phyloP scores from a whole-genome alignment of 2,797 vertebrate genomes.

The Tympanoctomys barrerae region DNA sequence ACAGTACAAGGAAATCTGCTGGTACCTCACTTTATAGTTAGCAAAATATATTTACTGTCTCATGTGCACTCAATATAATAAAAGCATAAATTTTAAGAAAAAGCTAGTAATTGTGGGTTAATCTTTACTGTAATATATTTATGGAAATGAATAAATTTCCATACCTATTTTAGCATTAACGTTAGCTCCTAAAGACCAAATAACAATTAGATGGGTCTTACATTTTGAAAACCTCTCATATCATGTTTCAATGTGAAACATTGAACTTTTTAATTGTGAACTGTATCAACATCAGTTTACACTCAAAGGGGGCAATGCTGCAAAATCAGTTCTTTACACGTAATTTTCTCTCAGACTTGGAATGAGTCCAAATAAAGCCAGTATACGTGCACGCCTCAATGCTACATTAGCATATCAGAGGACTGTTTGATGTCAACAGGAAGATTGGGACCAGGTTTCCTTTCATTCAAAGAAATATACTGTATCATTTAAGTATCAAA shows the following conservation, averaged over 20 bases:
- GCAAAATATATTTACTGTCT: not conserved
- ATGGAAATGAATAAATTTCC: conserved; percentile 63
- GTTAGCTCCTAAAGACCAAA: not conserved
- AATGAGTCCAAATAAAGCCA: conserved; percentile 93
- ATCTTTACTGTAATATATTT: not conserved
- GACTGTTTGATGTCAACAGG: conserved; percentile 97
- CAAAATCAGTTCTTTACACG: conserved; percentile 83
- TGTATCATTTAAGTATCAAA: conserved; percentile 91
- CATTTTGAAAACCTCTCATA: conserved; percentile 26
- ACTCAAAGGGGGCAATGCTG: conserved; percentile 81
- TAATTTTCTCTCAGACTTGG: conserved; percentile 90
- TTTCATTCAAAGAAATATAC: conserved; percentile 95
- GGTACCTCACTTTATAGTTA: not conserved
- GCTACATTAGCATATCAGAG: conserved; percentile 98
- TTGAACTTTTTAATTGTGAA: conserved; percentile 58
- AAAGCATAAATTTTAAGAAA: conserved; percentile 14
- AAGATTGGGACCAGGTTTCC: conserved; percentile 92
- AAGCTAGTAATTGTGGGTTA: not conserved
- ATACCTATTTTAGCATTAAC: not conserved
- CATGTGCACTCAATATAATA: not conserved
- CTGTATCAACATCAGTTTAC: conserved; percentile 82
- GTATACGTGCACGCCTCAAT: conserved; percentile 92
- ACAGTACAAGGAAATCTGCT: not conserved
- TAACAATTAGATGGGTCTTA: conserved; percentile 52
- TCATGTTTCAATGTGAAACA: conserved; percentile 38